phyloP scores from a whole-genome alignment of 2,888 invertebrate genomes.

The Steinernema carpocapsae region DNA sequence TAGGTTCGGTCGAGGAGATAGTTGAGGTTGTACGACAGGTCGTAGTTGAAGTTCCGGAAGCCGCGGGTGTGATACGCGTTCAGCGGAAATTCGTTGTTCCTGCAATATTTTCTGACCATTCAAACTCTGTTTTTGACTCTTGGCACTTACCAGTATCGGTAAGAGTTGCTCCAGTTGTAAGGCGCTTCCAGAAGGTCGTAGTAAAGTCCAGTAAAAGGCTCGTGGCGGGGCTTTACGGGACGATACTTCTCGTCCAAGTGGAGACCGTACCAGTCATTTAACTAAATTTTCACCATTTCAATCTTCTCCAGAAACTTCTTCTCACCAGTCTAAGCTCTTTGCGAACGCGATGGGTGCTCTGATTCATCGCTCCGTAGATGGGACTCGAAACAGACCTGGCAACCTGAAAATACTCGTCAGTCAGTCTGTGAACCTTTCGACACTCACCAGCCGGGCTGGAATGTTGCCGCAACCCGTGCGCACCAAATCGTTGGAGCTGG shows the following conservation, averaged over 20 bases:
- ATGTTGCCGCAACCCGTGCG: slow-evolving; percentile 20
- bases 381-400: slow-evolving; percentile 21
- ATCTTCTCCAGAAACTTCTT: background rate
- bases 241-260: slow-evolving; percentile 27
- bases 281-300: background rate
- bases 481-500: slow-evolving; percentile 24
- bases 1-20: slow-evolving; percentile 33
- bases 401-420: background rate
- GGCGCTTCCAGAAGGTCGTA: slow-evolving; percentile 26
- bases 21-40: slow-evolving; percentile 34
- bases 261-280: slow-evolving; percentile 33
- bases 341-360: background rate
- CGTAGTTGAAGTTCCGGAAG: slow-evolving; percentile 31
- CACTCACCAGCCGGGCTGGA: slow-evolving; percentile 14
- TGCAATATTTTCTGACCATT: background rate
- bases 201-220: background rate
- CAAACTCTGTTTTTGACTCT: too few relatives aligned
- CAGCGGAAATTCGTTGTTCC: slow-evolving; percentile 28
- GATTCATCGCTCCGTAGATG: slow-evolving; percentile 8
- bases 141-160: slow-evolving; percentile 1
- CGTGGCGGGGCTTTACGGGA: slow-evolving; percentile 20
- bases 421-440: too few relatives aligned
- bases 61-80: slow-evolving; percentile 28
- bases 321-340: slow-evolving; percentile 30
- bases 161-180: slow-evolving; percentile 29